Evolutionary conservation across 2,888 invertebrate species (phyloP).

Genomic region (Trachelus stipa): DNA sequence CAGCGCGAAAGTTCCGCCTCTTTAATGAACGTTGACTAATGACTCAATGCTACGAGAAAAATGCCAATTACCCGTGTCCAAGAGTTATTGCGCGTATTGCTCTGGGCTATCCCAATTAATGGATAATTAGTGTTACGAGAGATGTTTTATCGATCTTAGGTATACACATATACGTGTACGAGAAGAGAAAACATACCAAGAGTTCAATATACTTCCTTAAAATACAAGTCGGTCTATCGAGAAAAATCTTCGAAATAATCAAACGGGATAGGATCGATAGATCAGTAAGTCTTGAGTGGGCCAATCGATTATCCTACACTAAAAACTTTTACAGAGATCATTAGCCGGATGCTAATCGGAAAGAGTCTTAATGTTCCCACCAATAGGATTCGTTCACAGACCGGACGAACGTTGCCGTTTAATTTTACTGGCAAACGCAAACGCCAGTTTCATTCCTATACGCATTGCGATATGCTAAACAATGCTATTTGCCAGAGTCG

Average conservation of each 20-base stretch:
- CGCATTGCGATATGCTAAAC: neutral
- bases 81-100: neutral
- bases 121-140: neutral
- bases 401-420: neutral
- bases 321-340: neutral
- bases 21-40: neutral
- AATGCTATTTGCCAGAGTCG: slow-evolving; percentile 5
- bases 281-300: neutral
- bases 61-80: neutral
- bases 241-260: neutral
- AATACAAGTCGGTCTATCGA: neutral
- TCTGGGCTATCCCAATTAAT: neutral
- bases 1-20: neutral
- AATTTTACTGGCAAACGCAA: neutral
- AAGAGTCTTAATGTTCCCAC: neutral
- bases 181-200: neutral
- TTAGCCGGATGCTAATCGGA: neutral
- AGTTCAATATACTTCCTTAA: neutral
- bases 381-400: neutral
- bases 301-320: neutral
- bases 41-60: neutral
- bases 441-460: neutral
- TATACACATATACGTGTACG: neutral
- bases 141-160: neutral
- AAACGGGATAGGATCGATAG: neutral